Evolutionary conservation across 2,888 invertebrate species (phyloP).

Genomic region (Chrysodeixis includens): DNA sequence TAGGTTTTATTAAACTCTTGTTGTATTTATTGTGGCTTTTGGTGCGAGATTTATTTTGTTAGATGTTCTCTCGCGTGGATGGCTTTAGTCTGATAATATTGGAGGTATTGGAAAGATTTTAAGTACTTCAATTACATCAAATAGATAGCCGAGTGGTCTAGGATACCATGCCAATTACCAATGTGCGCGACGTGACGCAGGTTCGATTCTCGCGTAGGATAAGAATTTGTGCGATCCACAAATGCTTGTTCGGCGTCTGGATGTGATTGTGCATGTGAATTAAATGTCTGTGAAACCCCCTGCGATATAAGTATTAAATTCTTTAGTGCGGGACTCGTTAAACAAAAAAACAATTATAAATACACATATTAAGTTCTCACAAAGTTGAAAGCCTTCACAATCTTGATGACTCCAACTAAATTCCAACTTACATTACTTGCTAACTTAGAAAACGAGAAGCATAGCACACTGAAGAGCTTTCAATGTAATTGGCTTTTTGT

Average conservation of each 20-base stretch:
- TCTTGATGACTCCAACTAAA: slow-evolving; percentile 26
- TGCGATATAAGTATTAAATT: too few species aligned
- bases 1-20: background rate
- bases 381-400: background rate
- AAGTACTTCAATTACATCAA: too few species aligned
- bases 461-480: slow-evolving; percentile 38
- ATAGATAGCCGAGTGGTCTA: too few species aligned
- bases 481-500: slow-evolving; percentile 57
- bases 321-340: too few species aligned
- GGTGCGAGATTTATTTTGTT: background rate
- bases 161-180: too few species aligned
- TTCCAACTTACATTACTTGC: slow-evolving; percentile 37
- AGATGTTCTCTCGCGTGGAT: background rate
- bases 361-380: background rate
- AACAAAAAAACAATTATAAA: too few species aligned
- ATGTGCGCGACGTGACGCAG: too few species aligned
- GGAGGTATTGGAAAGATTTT: too few species aligned
- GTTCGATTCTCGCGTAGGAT: too few species aligned
- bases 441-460: slow-evolving; percentile 25
- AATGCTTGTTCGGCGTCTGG: too few species aligned
- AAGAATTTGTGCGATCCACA: too few species aligned
- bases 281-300: background rate
- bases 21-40: background rate
- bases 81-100: background rate
- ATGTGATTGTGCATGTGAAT: too few species aligned